Percentiles rank a stretch among this genome's conserved stretches.
Conservation (phyloP, 2,797 vertebrate species). For the Cirrhinus mrigala region DNA sequence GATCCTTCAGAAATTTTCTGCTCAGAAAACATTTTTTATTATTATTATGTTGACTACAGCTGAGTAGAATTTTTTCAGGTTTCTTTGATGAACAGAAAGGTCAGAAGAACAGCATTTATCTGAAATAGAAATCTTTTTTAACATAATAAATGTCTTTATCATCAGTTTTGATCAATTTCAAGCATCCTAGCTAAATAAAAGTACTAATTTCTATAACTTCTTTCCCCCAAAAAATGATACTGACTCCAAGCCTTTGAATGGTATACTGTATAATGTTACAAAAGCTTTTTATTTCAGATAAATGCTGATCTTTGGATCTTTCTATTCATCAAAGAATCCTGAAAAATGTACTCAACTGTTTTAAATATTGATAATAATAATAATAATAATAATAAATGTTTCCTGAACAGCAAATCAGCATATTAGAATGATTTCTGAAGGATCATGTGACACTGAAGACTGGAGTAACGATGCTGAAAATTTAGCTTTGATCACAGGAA, state of each 20-base stretch:
- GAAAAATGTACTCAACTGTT: neutral
- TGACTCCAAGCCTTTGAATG: neutral
- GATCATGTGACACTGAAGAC: neutral
- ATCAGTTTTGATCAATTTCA: neutral
- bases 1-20: no score
- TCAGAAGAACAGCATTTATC: neutral
- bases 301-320: no score
- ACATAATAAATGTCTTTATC: neutral
- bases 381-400: neutral
- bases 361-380: neutral
- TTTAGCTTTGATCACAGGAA: neutral
- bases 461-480: neutral
- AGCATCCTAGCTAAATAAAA: neutral
- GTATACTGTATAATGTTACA: no score
- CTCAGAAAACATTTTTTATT: no score
- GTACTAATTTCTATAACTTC: neutral
- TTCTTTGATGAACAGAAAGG: neutral
- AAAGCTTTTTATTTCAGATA: no score
- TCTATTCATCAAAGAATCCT: no score
- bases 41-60: no score
- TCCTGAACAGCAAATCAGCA: neutral
- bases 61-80: neutral
- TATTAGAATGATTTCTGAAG: neutral
- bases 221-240: neutral
- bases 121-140: neutral